Base-by-base conservation (phyloP, 2,113 vertebrate species). In the Progne subis region DNA sequence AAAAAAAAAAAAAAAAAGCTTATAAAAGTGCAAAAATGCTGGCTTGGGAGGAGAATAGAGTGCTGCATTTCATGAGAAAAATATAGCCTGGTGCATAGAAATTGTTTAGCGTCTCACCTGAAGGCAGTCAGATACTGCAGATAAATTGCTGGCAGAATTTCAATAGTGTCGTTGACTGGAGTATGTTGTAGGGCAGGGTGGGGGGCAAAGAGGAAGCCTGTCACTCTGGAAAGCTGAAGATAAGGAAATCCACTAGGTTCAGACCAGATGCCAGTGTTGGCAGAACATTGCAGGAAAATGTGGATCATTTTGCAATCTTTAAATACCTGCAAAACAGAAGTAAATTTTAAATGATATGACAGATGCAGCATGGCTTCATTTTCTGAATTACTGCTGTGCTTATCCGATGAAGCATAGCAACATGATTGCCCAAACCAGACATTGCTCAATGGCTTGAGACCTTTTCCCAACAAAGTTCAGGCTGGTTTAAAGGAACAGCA, bases 391-490 rank as follows among this genome's bases (percentile, higher is more conserved):
- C 80, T 85, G 34, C 85, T 94, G 92, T 93, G 94, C 95, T 96
- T 96, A 95, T 87, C 94, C 50, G 46, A 96, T 95, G 96, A 97
- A 96, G 94, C 91, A 67, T 92, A 94, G 92, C 92, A 92, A 88
- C 79, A 21, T 18, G 94, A 90, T 97, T 97, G 92, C 94, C 65
- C 95, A 97, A 98, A 96, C 85, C 74, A 94, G 85, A 90, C 88
- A 90, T 97, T 98, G 96, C 97, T 97, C 91, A 98, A 95, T 94
- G 90, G 85, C 53, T 95, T 89, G 65, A 97, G 94, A 94, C 88
- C 68, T 87, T 93, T 97, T 97, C 95, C 93, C 85, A 95, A 82
- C 82, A 95, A 93, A 94, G 90, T 83, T 95, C 96, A 95, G 87
- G 69, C 94, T 80, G 53, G 49, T 90, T 96, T 95, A 97, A 96